phyloP scores from a whole-genome alignment of 2,888 invertebrate genomes.

The Orthosia gracilis region DNA sequence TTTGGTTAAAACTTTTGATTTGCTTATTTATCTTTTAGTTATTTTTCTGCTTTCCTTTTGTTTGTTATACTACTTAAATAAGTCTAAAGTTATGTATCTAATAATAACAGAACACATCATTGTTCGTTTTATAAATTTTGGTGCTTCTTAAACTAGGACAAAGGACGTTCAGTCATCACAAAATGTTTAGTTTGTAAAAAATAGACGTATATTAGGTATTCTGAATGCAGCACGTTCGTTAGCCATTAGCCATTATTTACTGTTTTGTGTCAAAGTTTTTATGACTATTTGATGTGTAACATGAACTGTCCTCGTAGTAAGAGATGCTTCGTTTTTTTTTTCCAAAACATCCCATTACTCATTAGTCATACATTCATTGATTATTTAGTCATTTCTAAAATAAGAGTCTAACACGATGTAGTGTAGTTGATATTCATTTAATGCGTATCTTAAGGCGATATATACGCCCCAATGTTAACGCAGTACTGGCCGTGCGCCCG shows the following conservation, averaged over 20 bases:
- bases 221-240: conserved; percentile 23
- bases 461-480: too few species aligned
- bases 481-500: too few species aligned
- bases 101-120: not conserved
- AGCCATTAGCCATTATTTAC: not conserved
- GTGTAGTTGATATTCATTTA: too few species aligned
- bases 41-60: not conserved
- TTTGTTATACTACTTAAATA: not conserved
- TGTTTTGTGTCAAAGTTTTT: not conserved
- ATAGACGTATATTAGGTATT: conserved; percentile 2
- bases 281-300: not conserved
- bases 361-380: not conserved
- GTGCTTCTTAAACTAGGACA: too few species aligned
- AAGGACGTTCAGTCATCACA: not conserved
- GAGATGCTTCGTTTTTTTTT: not conserved
- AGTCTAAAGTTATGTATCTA: not conserved
- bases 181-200: not conserved
- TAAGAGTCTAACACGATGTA: not conserved
- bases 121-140: not conserved
- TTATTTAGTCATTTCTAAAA: not conserved
- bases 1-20: conserved; percentile 8
- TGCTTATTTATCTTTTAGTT: not conserved
- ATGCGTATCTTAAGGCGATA: too few species aligned
- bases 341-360: not conserved
- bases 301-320: not conserved